Base-by-base conservation (phyloP, 2,797 vertebrate species). In the Cygnus olor region DNA sequence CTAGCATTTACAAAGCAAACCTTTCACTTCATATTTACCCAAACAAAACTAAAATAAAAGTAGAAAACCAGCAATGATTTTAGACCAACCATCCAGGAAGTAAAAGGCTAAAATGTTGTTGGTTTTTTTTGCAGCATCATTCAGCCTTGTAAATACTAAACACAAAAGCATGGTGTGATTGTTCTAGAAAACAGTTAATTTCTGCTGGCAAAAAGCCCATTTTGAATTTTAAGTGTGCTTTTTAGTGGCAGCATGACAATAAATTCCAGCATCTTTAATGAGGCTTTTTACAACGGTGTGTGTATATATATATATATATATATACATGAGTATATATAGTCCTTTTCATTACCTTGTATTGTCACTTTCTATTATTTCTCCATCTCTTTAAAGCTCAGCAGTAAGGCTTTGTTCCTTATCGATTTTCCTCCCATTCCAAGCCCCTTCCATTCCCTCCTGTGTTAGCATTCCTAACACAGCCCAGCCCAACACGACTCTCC, bases 161-260 rank as follows among this genome's bases (percentile, higher is more conserved):
- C 34, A 69, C 38, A 93, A 82, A 95, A 92, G 65, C n/a, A 54
- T 1, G 9, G 60, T 38, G 61, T 87, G 83, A 95, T 73, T 92
- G 81, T 61, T 95, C 61, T 76, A 83, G 63, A 94, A 72, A 80
- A 65, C 58, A 72, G 70, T 77, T 94, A 66, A 93, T 85, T 90
- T 93, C 81, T 86, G 76, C 80, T 89, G 72, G 84, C 76, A 92
- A 87, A 79, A 89, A 20, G 27, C 93, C 60, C 3, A 4, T 11
- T 90, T 30, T 74, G 83, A 95, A 96, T 94, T 93, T 54, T 72
- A 93, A 95, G 58, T 64, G 63, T 60, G 60, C 44, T 79, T 94
- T 92, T 83, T 61, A 91, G 60, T 80, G 44, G 78, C 83, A 87
- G 77, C 47, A 74, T 14, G 36, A 90, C 56, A 91, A 88, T 74